These are phyloP conservation scores for Sinocyclocheilus anshuiensis DNA, from an alignment of 2,113 vertebrate species.

Conservation along the genomic window DNA sequence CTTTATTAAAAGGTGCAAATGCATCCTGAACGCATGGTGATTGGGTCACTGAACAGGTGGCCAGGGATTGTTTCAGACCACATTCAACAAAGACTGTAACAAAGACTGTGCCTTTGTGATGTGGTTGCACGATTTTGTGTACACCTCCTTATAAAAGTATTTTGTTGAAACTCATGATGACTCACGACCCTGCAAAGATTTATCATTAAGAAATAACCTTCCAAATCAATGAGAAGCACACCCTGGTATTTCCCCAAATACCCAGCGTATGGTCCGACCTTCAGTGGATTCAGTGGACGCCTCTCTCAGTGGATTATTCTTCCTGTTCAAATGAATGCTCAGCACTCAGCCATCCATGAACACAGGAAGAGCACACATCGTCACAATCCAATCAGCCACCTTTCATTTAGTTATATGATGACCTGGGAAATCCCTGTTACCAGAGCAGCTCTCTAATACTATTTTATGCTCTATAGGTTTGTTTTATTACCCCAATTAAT, in stretches of 20 bases:
- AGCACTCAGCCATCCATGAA: slow-evolving; percentile 51
- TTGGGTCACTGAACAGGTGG: neutral
- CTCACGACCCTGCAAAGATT: slow-evolving; percentile 16
- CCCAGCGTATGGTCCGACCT: slow-evolving; percentile 20
- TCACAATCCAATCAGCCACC: slow-evolving; percentile 47
- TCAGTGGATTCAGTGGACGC: too few species aligned
- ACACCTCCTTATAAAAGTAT: neutral
- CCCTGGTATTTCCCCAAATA: slow-evolving; percentile 21
- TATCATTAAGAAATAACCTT: neutral
- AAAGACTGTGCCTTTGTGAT: neutral
- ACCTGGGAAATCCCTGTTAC: slow-evolving; percentile 51
- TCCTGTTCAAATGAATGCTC: slow-evolving; percentile 40
- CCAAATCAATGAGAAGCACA: slow-evolving; percentile 1
- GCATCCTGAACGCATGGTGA: neutral
- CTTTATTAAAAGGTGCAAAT: neutral
- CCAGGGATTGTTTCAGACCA: neutral
- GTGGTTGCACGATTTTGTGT: neutral
- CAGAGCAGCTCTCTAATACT: slow-evolving; percentile 33
- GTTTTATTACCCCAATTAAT: slow-evolving; percentile 59
- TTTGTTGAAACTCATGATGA: neutral
- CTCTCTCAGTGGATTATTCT: slow-evolving; percentile 55
- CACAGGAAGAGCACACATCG: slow-evolving; percentile 41
- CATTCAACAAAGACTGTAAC: neutral
- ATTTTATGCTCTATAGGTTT: slow-evolving; percentile 54
- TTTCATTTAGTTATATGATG: slow-evolving; percentile 57